Evolutionary conservation across 2,888 invertebrate genomes (phyloP).

Genomic region (Capitulum mitella): DNA sequence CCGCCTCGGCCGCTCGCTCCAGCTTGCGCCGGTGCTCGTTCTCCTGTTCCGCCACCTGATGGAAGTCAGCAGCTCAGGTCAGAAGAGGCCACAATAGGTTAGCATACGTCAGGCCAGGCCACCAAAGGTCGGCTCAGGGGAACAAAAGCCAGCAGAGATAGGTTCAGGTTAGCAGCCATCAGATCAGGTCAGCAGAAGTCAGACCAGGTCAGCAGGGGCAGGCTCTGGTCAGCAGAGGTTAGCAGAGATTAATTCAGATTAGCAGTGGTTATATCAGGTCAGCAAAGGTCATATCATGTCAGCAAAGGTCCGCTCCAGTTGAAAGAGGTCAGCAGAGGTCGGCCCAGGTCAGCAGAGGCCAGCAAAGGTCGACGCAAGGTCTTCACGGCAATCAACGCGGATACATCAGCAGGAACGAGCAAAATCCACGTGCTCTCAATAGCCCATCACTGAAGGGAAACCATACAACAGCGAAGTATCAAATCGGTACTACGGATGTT

Average conservation of each 20-base stretch:
- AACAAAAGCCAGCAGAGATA: not conserved
- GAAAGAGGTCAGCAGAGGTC: no score
- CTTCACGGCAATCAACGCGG: no score
- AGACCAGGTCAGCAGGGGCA: constrained; percentile 9
- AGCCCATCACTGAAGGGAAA: no score
- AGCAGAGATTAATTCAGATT: not conserved
- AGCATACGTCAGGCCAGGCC: not conserved
- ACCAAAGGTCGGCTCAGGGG: not conserved
- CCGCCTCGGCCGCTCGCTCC: constrained; percentile 64
- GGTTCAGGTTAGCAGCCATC: not conserved
- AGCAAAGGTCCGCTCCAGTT: no score
- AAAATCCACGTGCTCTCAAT: no score
- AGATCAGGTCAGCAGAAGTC: not conserved
- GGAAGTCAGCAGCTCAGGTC: not conserved
- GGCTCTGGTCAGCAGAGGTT: not conserved
- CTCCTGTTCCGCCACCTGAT: constrained; percentile 79
- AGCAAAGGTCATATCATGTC: no score
- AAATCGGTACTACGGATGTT: no score
- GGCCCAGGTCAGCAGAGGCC: no score
- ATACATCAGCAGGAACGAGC: no score
- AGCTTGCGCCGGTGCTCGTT: constrained; percentile 84
- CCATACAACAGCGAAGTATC: no score
- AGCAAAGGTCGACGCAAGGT: no score
- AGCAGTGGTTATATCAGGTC: no score
- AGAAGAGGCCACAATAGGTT: not conserved